Evolutionary conservation across 2,113 vertebrate species (phyloP).

Genomic region (Himantopus leucocephalus): DNA sequence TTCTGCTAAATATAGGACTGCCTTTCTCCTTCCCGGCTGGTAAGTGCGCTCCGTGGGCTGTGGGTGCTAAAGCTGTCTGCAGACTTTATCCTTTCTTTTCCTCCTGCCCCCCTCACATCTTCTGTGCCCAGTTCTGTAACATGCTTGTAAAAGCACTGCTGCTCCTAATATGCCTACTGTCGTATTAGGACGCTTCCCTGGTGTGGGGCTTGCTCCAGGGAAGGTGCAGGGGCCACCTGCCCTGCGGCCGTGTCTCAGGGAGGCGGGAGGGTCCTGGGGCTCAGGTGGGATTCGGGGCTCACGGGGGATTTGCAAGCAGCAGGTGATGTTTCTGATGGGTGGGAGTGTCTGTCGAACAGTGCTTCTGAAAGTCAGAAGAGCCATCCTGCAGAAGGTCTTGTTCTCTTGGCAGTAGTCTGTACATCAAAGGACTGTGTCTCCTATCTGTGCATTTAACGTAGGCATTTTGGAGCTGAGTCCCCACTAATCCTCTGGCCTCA

Average conservation of each 20-base stretch:
- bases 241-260: background rate
- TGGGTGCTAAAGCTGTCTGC: background rate
- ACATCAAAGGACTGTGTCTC: background rate
- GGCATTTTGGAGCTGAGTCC: background rate
- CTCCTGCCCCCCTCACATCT: rapidly evolving
- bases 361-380: background rate
- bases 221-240: rapidly evolving
- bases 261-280: too few relatives aligned
- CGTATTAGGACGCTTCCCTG: background rate
- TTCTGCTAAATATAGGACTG: background rate
- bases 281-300: background rate
- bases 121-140: background rate
- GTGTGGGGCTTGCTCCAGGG: rapidly evolving
- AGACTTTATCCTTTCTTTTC: background rate
- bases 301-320: background rate
- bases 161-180: background rate
- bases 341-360: background rate
- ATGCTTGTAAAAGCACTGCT: background rate
- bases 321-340: background rate
- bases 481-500: background rate
- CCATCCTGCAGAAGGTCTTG: background rate
- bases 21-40: background rate
- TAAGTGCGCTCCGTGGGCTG: background rate
- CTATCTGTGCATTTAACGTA: background rate
- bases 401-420: background rate